Percentiles rank a stretch among this genome's conserved stretches.
phyloP scores from a whole-genome alignment of 2,888 invertebrate species.

The Epinotia bilunana region DNA sequence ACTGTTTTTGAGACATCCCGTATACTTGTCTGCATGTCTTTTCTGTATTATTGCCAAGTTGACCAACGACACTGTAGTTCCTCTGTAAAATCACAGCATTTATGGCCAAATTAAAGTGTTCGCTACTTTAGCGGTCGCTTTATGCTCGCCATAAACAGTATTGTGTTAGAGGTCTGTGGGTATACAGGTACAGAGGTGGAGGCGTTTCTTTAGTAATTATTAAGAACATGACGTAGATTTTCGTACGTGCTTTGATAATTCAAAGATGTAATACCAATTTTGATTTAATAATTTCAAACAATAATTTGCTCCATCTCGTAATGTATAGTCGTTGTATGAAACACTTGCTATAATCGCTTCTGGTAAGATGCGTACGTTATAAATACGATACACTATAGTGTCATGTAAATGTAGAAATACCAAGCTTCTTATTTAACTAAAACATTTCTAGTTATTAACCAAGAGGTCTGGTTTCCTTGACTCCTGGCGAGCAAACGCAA shows the following conservation, averaged over 20 bases:
- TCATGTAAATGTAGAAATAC: not conserved
- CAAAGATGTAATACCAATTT: too few relatives aligned
- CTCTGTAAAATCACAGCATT: not conserved
- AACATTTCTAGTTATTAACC: not conserved
- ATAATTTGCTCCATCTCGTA: not conserved
- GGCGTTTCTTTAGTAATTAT: not conserved
- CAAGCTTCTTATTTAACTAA: constrained; percentile 10
- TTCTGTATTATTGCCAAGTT: constrained; percentile 6
- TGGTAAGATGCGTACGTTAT: not conserved
- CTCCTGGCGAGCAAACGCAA: not conserved
- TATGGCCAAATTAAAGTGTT: constrained; percentile 4
- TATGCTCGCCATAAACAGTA: not conserved
- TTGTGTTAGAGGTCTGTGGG: not conserved
- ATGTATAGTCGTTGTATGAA: not conserved
- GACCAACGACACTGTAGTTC: not conserved
- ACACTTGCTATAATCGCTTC: not conserved
- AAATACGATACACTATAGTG: not conserved
- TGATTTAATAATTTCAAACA: too few relatives aligned
- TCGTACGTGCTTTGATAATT: too few relatives aligned
- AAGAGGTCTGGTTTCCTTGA: constrained; percentile 11
- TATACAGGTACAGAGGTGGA: constrained; percentile 11
- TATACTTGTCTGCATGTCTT: constrained; percentile 11
- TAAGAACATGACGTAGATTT: too few relatives aligned
- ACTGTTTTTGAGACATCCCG: constrained; percentile 6
- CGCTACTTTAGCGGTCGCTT: not conserved